Conservation (phyloP, 2,888 invertebrate species). For the Omphaloscelis lunosa region DNA sequence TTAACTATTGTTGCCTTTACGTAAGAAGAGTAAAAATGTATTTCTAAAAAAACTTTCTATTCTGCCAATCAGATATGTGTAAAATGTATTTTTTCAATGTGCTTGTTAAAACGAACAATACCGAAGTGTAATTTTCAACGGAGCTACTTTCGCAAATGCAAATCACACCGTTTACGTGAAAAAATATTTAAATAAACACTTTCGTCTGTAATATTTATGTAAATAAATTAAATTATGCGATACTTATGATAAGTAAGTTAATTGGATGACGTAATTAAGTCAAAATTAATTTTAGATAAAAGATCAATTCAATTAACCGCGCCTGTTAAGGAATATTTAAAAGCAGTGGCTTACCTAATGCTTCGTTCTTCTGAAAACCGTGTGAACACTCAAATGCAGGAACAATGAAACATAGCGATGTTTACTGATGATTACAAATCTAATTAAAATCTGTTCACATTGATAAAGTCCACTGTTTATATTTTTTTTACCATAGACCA, state of each 20-base stretch:
- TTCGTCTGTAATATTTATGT: slow-evolving; percentile 58
- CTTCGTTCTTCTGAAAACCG: slow-evolving; percentile 70
- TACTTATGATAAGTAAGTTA: slow-evolving; percentile 39
- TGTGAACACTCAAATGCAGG: slow-evolving; percentile 76
- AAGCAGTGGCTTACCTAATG: slow-evolving; percentile 77
- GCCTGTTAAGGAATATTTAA: slow-evolving; percentile 38
- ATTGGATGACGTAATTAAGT: slow-evolving; percentile 39
- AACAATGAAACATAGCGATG: slow-evolving; percentile 77
- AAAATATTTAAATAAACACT: slow-evolving; percentile 54
- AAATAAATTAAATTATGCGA: slow-evolving; percentile 45
- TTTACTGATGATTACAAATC: slow-evolving; percentile 67
- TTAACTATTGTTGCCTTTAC: slow-evolving; percentile 1
- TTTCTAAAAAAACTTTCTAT: slow-evolving; percentile 35
- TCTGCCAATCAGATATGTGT: slow-evolving; percentile 32
- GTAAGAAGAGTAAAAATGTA: slow-evolving; percentile 12
- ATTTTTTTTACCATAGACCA: slow-evolving; percentile 59
- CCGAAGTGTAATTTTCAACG: slow-evolving; percentile 34
- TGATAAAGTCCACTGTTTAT: slow-evolving; percentile 66
- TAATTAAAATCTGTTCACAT: slow-evolving; percentile 71
- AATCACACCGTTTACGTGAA: slow-evolving; percentile 48
- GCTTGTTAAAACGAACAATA: slow-evolving; percentile 25
- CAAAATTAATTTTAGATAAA: slow-evolving; percentile 32
- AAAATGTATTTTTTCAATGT: slow-evolving; percentile 39
- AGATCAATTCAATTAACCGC: slow-evolving; percentile 48
- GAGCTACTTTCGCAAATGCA: slow-evolving; percentile 65